A percentile compares a stretch with the other conserved stretches of the same genome.
These are phyloP conservation scores for Adelphocoris suturalis DNA, from an alignment of 2,888 invertebrate genomes.

Conservation along the genomic window DNA sequence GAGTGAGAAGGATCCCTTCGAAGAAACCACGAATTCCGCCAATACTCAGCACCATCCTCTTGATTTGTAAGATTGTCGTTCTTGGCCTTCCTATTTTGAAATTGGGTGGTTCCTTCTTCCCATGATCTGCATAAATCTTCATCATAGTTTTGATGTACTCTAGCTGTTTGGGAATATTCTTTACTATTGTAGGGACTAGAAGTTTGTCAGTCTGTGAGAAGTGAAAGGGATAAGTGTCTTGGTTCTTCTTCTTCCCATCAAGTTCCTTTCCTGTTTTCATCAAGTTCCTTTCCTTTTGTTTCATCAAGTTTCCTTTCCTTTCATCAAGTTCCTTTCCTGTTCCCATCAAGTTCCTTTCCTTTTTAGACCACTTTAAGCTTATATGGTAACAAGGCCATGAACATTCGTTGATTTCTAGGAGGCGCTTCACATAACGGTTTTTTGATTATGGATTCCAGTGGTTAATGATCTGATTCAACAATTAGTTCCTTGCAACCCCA, in stretches of 20 bases:
- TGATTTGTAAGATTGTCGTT: neutral
- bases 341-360: neutral
- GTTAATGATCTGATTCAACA: neutral
- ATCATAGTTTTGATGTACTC: neutral
- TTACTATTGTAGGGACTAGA: neutral
- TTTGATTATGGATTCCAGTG: neutral
- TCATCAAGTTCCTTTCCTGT: too few species aligned
- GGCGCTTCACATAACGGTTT: neutral
- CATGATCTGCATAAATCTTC: neutral
- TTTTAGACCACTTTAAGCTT: neutral
- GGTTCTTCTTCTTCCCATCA: too few species aligned
- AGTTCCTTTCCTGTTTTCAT: too few species aligned
- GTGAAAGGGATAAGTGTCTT: neutral
- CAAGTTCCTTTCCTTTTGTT: too few species aligned
- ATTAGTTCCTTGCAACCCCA: neutral
- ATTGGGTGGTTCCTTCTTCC: neutral
- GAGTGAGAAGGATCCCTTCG: neutral
- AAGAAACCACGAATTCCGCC: neutral
- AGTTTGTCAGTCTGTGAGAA: too few species aligned
- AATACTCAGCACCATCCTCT: neutral
- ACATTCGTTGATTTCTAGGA: neutral
- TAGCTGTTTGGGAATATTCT: neutral
- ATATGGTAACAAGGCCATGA: neutral
- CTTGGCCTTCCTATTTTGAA: neutral
- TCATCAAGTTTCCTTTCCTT: too few species aligned